Base-by-base conservation (phyloP, 2,797 vertebrate species). In the Balearica regulorum region DNA sequence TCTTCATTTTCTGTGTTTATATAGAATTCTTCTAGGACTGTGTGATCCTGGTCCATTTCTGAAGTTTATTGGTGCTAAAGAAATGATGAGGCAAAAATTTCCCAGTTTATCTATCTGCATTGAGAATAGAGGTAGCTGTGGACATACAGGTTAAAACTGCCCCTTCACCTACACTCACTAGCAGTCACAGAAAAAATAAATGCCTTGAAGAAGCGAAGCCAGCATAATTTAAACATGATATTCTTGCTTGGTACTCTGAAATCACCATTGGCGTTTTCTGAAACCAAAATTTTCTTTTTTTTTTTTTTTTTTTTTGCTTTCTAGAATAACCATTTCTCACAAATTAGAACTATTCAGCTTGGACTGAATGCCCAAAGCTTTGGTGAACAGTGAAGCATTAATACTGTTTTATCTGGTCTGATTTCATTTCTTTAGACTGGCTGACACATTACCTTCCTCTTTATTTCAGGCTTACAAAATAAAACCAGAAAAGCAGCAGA, bases 141-240 rank as follows among this genome's bases (percentile, higher is more conserved):
- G 37, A 49, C 3, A 37, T 17, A 21, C 4, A 66, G 9, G 3
- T 44, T 48, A 70, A 68, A 85, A 70, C 7, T 1, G 0, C 21
- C 64, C 13, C 8, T 60, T 82, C 20, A 46, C 3, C 15, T 49
- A 35, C 10, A 11, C 17, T 66, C 37, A 54, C 46, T 49, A 28
- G 11, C 28, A 95, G 21, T 80, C 12, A 91, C 68, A 87, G 8
- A 90, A 54, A 88, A 57, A 24, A 53, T 51, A 93, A 85, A 87
- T 41, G 28, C 12, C 14, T 37, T 41, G 60, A 76, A 80, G 51
- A 91, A 66, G 21, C 1, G 1, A 86, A 80, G 25, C 10, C 43
- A 70, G 39, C 17, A 33, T 65, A 72, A 87, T 35, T 69, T 76
- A 48, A 83, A 69, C 9, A 43, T 16, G 49, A 44, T 10, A 55